phyloP scores from a whole-genome alignment of 23 tunicate species.

The Oikopleura dioica region DNA sequence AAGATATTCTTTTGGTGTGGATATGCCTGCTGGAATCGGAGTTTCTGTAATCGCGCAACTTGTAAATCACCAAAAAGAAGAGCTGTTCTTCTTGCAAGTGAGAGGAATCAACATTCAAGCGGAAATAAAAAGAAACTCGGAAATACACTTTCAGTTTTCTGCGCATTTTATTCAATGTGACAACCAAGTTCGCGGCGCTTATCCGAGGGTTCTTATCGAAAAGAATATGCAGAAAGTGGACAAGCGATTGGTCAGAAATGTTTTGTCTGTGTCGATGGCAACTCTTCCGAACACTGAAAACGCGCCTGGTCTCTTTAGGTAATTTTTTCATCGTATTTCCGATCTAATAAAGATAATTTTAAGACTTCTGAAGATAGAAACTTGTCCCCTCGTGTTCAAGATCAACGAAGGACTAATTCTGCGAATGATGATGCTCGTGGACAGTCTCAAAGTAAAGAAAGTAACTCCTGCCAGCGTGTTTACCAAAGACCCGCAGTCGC shows the following conservation, averaged over 20 bases:
- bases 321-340: too few species aligned
- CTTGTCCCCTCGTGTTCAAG: not conserved
- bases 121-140: not conserved
- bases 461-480: not conserved
- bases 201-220: not conserved
- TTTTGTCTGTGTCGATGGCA: not conserved
- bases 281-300: not conserved
- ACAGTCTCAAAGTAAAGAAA: not conserved
- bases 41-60: conserved; percentile 23
- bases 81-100: conserved; percentile 49
- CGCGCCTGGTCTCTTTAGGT: not conserved
- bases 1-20: not conserved
- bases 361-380: not conserved
- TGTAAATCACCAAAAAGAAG: conserved; percentile 45
- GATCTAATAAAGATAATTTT: too few species aligned
- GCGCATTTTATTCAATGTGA: not conserved
- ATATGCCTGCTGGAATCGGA: conserved; percentile 47
- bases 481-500: not conserved
- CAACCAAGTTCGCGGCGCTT: conserved; percentile 1
- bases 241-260: not conserved
- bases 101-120: conserved; percentile 37
- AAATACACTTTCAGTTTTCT: not conserved
- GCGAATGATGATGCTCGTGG: not conserved
- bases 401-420: conserved; percentile 9
- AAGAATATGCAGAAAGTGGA: not conserved